These are phyloP conservation scores for Ramphastos sulfuratus DNA, from an alignment of 2,113 vertebrate genomes.

Conservation along the genomic window DNA sequence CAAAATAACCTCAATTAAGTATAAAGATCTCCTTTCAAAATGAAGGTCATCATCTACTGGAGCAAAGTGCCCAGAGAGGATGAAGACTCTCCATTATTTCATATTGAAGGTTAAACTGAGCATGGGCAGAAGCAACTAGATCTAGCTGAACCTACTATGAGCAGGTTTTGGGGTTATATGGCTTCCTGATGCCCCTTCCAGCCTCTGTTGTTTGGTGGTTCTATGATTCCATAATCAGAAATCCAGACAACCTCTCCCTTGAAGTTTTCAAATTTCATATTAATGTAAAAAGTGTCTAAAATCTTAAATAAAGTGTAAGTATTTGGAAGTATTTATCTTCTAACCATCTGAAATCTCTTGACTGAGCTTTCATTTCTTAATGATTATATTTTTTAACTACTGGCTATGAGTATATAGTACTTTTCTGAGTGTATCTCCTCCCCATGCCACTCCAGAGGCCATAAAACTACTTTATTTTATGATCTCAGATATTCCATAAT, in stretches of 20 bases:
- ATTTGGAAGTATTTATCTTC: background rate
- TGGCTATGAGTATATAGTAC: slow-evolving; percentile 1
- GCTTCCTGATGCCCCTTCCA: background rate
- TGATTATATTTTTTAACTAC: background rate
- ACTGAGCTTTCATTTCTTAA: background rate
- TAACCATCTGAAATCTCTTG: background rate
- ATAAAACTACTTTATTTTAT: slow-evolving; percentile 39
- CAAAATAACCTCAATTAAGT: background rate
- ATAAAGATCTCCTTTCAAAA: background rate
- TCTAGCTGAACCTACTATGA: background rate
- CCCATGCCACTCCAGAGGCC: background rate
- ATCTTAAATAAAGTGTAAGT: background rate
- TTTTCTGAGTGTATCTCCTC: slow-evolving; percentile 34
- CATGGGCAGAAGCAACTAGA: background rate
- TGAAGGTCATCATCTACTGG: too few relatives aligned
- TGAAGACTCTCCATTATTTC: background rate
- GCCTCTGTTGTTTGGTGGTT: background rate
- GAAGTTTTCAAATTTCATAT: background rate
- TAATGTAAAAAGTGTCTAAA: background rate
- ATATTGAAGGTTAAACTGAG: background rate
- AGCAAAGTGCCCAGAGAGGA: background rate
- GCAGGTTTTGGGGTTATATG: background rate
- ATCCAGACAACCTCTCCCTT: background rate
- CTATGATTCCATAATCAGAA: background rate
- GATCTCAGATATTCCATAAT: slow-evolving; percentile 16